phyloP scores from a whole-genome alignment of 2,888 invertebrate genomes.

The Leptogaster cylindrica region DNA sequence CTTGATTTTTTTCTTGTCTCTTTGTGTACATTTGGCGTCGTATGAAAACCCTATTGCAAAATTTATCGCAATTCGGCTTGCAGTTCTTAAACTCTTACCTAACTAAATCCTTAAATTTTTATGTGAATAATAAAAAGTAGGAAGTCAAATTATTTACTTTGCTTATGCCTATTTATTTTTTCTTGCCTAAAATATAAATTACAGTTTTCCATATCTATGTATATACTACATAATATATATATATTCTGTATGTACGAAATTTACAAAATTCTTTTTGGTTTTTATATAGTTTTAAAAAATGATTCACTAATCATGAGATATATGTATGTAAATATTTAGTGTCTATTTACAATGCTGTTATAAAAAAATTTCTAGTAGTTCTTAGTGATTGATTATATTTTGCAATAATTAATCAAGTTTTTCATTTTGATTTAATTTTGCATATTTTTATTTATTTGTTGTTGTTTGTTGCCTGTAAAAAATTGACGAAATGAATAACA shows the following conservation, averaged over 20 bases:
- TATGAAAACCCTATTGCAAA: too few species aligned
- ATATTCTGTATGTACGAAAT: slow-evolving; percentile 22
- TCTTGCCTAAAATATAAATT: slow-evolving; percentile 13
- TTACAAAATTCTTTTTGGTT: slow-evolving; percentile 37
- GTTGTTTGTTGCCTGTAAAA: background rate
- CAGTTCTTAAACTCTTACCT: slow-evolving; percentile 18
- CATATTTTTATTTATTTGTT: background rate
- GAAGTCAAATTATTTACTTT: slow-evolving; percentile 32
- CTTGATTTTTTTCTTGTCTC: slow-evolving; percentile 1
- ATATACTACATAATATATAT: background rate
- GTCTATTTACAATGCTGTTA: slow-evolving; percentile 25
- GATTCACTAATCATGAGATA: slow-evolving; percentile 5
- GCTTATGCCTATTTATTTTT: slow-evolving; percentile 3
- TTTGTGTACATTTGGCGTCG: background rate
- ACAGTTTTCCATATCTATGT: slow-evolving; percentile 13
- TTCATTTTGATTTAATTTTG: background rate
- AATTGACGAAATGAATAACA: background rate
- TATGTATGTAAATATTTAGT: slow-evolving; percentile 6
- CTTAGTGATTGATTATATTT: slow-evolving; percentile 18
- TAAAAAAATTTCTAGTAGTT: slow-evolving; percentile 21
- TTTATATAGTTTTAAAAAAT: slow-evolving; percentile 8
- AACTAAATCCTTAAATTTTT: too few species aligned
- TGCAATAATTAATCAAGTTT: background rate
- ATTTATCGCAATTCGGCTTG: background rate
- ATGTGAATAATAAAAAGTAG: slow-evolving; percentile 32